Conservation (phyloP, 2,888 invertebrate species). For the Mayetiola destructor region DNA sequence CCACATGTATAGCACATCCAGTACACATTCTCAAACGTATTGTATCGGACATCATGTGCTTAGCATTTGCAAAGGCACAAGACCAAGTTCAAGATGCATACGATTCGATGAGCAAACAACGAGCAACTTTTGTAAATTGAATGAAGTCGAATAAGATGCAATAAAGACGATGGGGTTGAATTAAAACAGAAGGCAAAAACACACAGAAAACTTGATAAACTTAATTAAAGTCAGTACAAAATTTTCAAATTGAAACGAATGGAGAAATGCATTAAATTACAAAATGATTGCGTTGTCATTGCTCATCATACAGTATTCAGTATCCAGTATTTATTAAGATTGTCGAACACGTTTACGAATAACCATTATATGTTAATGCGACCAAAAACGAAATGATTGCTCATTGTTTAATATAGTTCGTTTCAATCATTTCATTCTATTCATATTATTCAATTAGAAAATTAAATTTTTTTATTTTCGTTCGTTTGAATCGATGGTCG, state of each 20-base stretch:
- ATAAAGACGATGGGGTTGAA: constrained; percentile 8
- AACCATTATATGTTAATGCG: not conserved
- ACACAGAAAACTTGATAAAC: constrained; percentile 8
- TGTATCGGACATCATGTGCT: too few relatives aligned
- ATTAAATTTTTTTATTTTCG: constrained; percentile 10
- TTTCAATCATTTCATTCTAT: too few relatives aligned
- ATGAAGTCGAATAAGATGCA: not conserved
- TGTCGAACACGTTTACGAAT: not conserved
- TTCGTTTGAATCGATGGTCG: too few relatives aligned
- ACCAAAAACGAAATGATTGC: not conserved
- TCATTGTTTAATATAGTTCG: not conserved
- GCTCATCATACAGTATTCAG: not conserved
- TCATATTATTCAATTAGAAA: constrained; percentile 7
- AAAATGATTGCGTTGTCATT: constrained; percentile 7
- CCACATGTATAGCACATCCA: not conserved
- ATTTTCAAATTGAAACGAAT: too few relatives aligned
- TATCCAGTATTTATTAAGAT: not conserved
- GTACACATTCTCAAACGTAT: too few relatives aligned
- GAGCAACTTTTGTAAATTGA: not conserved
- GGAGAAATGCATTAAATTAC: not conserved
- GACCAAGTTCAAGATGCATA: too few relatives aligned
- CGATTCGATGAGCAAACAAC: not conserved
- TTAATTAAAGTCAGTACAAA: constrained; percentile 7
- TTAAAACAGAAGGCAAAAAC: constrained; percentile 1
- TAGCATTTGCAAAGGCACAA: too few relatives aligned